Percentiles rank a stretch among this genome's conserved stretches.
phyloP scores from a whole-genome alignment of 2,888 invertebrate genomes.

The Drosophila anceps region DNA sequence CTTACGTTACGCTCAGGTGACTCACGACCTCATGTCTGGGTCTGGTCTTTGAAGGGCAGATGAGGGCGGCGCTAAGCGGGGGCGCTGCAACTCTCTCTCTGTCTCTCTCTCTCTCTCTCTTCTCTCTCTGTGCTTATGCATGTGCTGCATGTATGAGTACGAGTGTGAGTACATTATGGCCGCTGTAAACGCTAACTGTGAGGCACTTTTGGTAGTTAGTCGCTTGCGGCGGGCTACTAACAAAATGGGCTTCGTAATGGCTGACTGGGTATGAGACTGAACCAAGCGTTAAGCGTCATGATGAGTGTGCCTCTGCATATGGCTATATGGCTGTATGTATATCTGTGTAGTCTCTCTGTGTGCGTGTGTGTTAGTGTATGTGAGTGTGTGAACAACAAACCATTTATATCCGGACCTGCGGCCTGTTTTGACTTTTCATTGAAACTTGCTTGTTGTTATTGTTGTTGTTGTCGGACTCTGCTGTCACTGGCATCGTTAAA shows the following conservation, averaged over 20 bases:
- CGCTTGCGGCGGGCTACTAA: slow-evolving; percentile 75
- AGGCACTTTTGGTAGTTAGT: slow-evolving; percentile 73
- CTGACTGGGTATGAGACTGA: slow-evolving; percentile 70
- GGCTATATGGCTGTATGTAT: slow-evolving; percentile 8
- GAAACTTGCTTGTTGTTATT: slow-evolving; percentile 62
- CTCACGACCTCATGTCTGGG: slow-evolving; percentile 65
- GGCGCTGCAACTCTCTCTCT: slow-evolving; percentile 30
- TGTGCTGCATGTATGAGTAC: slow-evolving; percentile 42
- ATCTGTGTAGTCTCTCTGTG: neutral
- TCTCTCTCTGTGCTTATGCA: slow-evolving; percentile 32
- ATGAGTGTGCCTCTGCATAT: slow-evolving; percentile 60
- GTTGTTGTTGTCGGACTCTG: slow-evolving; percentile 40
- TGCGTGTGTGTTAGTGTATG: slow-evolving; percentile 5
- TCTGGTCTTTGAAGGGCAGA: slow-evolving; percentile 49
- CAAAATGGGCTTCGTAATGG: slow-evolving; percentile 78
- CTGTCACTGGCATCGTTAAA: slow-evolving; percentile 72
- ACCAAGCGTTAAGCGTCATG: slow-evolving; percentile 75
- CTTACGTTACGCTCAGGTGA: slow-evolving; percentile 84
- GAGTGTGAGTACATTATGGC: slow-evolving; percentile 53
- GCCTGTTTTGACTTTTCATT: slow-evolving; percentile 80
- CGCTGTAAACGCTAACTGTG: slow-evolving; percentile 54
- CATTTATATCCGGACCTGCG: slow-evolving; percentile 80
- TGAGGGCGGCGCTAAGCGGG: slow-evolving; percentile 49
- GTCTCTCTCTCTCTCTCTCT: neutral
- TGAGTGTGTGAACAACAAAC: slow-evolving; percentile 70